These are phyloP conservation scores for Clarias platycephalus DNA, from an alignment of 2,797 vertebrate genomes.

Conservation along the genomic window DNA sequence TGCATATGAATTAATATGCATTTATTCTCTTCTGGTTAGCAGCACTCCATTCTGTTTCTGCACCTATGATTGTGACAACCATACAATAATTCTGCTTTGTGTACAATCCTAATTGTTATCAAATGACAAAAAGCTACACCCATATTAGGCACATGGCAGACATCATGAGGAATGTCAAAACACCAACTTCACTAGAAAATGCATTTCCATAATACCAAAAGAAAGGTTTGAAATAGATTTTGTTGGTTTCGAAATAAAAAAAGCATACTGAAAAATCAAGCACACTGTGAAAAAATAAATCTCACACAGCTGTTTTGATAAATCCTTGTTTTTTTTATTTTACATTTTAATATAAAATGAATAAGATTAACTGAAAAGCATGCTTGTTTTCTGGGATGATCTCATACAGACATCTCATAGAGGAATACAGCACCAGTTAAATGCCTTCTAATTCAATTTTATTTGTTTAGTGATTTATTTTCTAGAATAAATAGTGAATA, in stretches of 20 bases:
- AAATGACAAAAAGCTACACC: background rate
- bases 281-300: background rate
- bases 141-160: background rate
- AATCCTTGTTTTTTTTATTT: background rate
- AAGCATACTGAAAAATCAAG: background rate
- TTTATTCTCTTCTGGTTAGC: slow-evolving; percentile 10
- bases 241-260: background rate
- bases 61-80: background rate
- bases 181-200: background rate
- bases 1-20: background rate
- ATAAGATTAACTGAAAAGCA: background rate
- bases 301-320: background rate
- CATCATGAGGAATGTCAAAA: background rate
- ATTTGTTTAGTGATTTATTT: too few relatives aligned
- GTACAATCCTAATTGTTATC: background rate
- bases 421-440: background rate
- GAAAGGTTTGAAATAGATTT: background rate
- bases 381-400: background rate
- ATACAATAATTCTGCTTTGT: slow-evolving; percentile 13
- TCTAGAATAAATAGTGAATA: too few relatives aligned
- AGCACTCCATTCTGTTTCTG: background rate
- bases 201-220: background rate
- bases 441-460: too few relatives aligned
- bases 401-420: background rate
- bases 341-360: background rate